Evolutionary conservation across 2,888 invertebrate species (phyloP), one percentile per base, ranked within the genome.

Genomic region (Nemotelus nigrinus): DNA sequence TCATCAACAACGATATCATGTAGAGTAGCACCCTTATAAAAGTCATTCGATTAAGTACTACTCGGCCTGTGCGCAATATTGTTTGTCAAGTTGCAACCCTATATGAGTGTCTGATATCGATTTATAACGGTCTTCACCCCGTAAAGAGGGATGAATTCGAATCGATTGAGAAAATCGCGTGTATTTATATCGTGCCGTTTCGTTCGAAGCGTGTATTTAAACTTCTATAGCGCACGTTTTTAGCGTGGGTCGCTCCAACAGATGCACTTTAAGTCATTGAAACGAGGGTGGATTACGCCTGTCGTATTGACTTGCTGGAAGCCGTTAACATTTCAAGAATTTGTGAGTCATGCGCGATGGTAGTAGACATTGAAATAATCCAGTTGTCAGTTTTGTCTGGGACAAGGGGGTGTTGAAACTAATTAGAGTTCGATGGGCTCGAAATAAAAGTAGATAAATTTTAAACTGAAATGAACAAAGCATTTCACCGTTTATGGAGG

Each of bases 71-170:
- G 72, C 58, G 45, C 72, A 45, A 8, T 72, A 5, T 45, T 70
- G 10, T 58, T 58, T 58, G 58, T 72, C 47, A 57, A 72, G 47
- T 58, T 72, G 57, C 72, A 72, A 72, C 72, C 58, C 58, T 58
- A 57, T 58, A 58, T 47, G 65, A n/a, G 7, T 65, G 57, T 25
- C 57, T 57, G 67, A 50, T 72, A 72, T 58, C 72, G 72, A 72
- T 72, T 72, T 72, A 57, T 72, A 72, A 72, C 72, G 72, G 72
- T 58, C 72, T 72, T 72, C 57, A 43, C 3, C 7, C 5, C 45
- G n/a, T 44, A 2, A 44, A 64, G 44, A 44, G 64, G 64, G 45
- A 10, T 4, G 55, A 41, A 53, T 64, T 10, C 10, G 44, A 70
- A 70, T 70, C 55, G 53, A 55, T 70, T 39, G 55, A 45, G 41